A percentile compares a stretch with the other conserved stretches of the same genome.
phyloP scores from a whole-genome alignment of 2,888 invertebrate species.

The Anthoptus insignis region DNA sequence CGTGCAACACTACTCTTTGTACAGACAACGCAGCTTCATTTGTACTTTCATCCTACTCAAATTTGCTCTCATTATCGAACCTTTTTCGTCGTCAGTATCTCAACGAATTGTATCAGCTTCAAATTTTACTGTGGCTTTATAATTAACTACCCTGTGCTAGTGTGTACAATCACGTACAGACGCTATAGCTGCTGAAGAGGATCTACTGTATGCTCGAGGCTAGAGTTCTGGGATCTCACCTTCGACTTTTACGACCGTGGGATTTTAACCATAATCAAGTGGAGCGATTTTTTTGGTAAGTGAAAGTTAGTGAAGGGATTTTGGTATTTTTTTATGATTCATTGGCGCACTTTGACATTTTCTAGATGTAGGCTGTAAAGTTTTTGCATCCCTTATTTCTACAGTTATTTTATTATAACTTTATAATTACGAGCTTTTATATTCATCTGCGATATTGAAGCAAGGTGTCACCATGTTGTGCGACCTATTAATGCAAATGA shows the following conservation, averaged over 20 bases:
- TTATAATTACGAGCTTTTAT: too few relatives aligned
- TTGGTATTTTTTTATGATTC: conserved; percentile 11
- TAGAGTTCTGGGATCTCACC: conserved; percentile 74
- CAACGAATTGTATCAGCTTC: conserved; percentile 45
- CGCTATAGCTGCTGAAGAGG: conserved; percentile 79
- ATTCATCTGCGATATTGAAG: too few relatives aligned
- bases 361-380: too few relatives aligned
- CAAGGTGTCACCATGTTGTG: too few relatives aligned
- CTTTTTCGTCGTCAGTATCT: conserved; percentile 29
- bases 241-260: conserved; percentile 80
- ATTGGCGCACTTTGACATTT: too few relatives aligned
- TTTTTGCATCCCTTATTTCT: too few relatives aligned
- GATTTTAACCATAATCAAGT: conserved; percentile 63
- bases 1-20: conserved; percentile 75
- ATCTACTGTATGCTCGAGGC: conserved; percentile 85
- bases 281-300: conserved; percentile 70
- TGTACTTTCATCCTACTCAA: conserved; percentile 52
- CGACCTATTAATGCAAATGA: too few relatives aligned
- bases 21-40: conserved; percentile 64
- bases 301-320: conserved; percentile 44
- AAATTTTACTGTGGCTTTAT: conserved; percentile 64
- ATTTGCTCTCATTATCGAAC: conserved; percentile 7
- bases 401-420: too few relatives aligned
- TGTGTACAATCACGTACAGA: conserved; percentile 64
- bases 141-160: conserved; percentile 52